phyloP scores from a whole-genome alignment of 2,113 vertebrate species.

The Theropithecus gelada region DNA sequence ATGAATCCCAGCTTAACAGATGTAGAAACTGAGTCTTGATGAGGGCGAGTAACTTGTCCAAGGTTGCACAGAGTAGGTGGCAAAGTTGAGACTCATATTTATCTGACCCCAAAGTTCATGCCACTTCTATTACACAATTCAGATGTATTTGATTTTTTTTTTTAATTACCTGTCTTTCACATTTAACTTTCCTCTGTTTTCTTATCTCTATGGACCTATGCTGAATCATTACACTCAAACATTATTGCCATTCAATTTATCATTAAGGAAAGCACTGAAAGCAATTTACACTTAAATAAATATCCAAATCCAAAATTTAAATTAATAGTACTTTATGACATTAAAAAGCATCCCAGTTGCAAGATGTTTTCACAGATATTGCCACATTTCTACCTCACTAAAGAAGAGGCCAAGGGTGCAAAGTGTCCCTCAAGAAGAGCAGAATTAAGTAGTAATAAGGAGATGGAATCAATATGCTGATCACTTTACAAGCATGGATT shows the following conservation, averaged over 20 bases:
- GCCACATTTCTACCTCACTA: not conserved
- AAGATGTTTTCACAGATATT: not conserved
- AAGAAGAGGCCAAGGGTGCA: not conserved
- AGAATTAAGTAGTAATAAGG: not conserved
- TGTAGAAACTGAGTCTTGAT: constrained; percentile 8
- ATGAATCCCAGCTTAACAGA: constrained; percentile 5
- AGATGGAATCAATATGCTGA: not conserved
- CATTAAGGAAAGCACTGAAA: not conserved
- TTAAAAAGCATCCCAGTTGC: not conserved
- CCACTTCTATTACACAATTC: not conserved
- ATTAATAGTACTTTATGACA: not conserved
- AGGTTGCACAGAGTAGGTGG: not conserved
- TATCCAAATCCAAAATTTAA: not conserved
- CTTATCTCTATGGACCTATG: not conserved
- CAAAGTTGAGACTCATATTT: not conserved
- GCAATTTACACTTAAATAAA: not conserved
- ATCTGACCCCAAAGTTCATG: not conserved
- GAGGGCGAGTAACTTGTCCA: not conserved
- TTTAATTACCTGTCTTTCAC: not conserved
- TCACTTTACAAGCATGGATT: not conserved
- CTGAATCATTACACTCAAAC: not conserved
- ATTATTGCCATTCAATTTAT: not conserved
- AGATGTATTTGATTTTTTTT: not conserved
- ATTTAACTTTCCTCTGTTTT: not conserved
- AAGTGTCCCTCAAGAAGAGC: not conserved